phyloP scores from a whole-genome alignment of 2,113 vertebrate genomes.

The Mellivora capensis region DNA sequence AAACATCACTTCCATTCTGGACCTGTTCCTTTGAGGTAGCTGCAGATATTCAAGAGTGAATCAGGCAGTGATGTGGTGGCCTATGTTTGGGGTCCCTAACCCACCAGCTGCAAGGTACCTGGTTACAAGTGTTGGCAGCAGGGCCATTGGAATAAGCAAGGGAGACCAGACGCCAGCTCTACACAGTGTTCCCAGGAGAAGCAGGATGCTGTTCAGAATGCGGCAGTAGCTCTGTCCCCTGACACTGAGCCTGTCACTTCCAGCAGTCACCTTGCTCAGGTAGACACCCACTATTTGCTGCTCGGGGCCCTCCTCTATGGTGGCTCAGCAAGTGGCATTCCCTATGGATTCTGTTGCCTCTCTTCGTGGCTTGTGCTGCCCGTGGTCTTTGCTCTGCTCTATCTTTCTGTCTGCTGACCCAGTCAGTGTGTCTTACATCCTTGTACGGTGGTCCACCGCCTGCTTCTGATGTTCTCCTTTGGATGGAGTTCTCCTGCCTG shows the following conservation, averaged over 20 bases:
- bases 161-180: background rate
- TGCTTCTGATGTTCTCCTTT: background rate
- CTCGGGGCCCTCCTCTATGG: background rate
- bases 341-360: background rate
- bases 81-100: background rate
- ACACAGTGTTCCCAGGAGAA: background rate
- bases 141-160: background rate
- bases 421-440: rapidly evolving
- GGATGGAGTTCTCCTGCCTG: background rate
- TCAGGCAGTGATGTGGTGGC: rapidly evolving
- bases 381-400: background rate
- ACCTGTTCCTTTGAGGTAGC: background rate
- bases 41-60: background rate
- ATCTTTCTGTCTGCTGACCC: background rate
- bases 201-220: rapidly evolving
- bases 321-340: rapidly evolving
- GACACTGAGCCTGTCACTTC: no score
- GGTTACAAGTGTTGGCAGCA: background rate
- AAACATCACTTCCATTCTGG: background rate
- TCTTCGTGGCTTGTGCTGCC: rapidly evolving
- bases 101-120: background rate
- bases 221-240: background rate
- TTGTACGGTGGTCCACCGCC: rapidly evolving
- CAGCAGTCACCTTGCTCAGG: background rate
- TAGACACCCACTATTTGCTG: rapidly evolving